These are phyloP conservation scores for Molossus molossus DNA, from an alignment of 2,797 vertebrate species.

Conservation along the genomic window DNA sequence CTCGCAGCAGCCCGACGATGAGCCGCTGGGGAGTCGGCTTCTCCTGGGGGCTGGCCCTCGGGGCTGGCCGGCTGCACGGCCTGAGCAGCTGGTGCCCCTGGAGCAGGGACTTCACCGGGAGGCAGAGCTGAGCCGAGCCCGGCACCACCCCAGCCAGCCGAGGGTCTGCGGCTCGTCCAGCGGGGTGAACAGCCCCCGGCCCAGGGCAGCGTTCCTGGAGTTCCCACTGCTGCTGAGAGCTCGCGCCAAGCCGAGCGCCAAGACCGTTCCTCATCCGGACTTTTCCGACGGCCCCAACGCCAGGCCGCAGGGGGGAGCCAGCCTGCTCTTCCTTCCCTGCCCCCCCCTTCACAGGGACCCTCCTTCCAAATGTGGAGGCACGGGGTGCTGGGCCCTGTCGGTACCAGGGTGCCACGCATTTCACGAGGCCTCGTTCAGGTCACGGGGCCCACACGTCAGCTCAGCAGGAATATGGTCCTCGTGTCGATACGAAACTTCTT, in stretches of 20 bases:
- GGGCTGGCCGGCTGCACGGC: not conserved
- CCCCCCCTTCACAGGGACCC: not conserved
- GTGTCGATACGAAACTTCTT: not conserved
- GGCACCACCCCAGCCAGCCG: not conserved
- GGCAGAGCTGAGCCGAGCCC: not conserved
- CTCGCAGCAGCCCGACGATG: not conserved
- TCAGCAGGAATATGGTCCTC: not conserved
- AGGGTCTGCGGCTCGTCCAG: conserved; percentile 60
- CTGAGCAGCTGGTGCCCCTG: not conserved
- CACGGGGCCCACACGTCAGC: not conserved
- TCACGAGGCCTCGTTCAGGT: not conserved
- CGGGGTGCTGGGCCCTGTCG: not conserved
- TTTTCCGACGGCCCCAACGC: conserved; percentile 46
- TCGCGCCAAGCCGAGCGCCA: conserved; percentile 10
- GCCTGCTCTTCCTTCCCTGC: conserved; percentile 44
- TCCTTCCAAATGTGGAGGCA: not conserved
- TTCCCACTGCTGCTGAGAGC: conserved; percentile 77
- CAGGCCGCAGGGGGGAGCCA: conserved; percentile 40
- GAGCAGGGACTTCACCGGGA: not conserved
- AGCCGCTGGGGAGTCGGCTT: not conserved
- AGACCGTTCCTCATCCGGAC: conserved; percentile 47
- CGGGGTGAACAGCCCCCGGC: conserved; percentile 63
- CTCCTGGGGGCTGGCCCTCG: not conserved
- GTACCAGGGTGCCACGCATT: not conserved
- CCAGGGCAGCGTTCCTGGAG: conserved; percentile 77